A percentile compares a stretch with the other conserved stretches of the same genome.
Conservation (phyloP, 2,113 vertebrate genomes). For the Antigone vipio region DNA sequence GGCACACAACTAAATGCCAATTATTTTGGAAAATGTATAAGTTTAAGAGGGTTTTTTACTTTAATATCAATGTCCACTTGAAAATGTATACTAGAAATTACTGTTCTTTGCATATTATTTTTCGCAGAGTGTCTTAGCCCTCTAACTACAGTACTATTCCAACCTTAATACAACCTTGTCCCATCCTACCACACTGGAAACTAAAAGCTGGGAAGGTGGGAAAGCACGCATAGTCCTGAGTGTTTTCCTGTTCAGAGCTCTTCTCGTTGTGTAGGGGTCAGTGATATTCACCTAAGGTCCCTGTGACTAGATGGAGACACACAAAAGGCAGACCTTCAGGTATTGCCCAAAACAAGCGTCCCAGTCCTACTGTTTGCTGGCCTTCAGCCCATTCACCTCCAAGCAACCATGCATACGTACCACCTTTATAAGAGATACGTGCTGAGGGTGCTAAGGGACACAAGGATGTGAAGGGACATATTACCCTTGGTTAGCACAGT, state of each 20-base stretch:
- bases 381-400: neutral
- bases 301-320: neutral
- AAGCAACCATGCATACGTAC: neutral
- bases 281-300: neutral
- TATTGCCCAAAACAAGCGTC: neutral
- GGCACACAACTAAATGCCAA: neutral
- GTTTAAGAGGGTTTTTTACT: neutral
- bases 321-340: neutral
- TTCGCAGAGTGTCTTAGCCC: neutral
- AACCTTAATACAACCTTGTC: neutral
- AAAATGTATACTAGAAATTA: neutral
- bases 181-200: neutral
- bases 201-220: neutral
- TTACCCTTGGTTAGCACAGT: neutral
- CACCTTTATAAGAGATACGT: rapidly evolving
- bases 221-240: rapidly evolving
- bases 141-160: neutral
- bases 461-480: neutral
- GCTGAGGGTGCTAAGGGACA: neutral
- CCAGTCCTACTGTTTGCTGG: neutral
- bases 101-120: neutral
- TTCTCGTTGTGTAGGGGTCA: neutral
- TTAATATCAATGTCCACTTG: neutral
- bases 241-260: neutral
- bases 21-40: neutral